A percentile compares a stretch with the other conserved stretches of the same genome.
phyloP scores from a whole-genome alignment of 2,113 vertebrate genomes.

The Neodontobutis hainanensis region DNA sequence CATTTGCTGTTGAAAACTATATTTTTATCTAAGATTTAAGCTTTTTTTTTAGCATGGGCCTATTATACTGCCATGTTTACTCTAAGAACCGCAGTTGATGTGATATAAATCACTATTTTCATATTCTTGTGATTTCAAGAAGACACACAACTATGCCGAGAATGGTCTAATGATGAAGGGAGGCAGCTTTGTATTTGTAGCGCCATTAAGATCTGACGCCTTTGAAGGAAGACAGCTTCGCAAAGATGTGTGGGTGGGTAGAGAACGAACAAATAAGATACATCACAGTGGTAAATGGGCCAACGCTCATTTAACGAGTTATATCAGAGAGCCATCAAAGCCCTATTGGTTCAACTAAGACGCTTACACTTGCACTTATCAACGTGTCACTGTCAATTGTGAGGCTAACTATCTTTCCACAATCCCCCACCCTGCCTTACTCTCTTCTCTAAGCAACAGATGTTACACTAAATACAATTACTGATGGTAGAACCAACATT shows the following conservation, averaged over 20 bases:
- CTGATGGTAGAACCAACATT: constrained; percentile 41
- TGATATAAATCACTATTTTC: constrained; percentile 4
- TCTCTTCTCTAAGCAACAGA: constrained; percentile 59
- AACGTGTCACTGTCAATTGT: constrained; percentile 71
- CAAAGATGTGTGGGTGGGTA: constrained; percentile 44
- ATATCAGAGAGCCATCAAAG: constrained; percentile 67
- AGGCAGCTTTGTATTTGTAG: constrained; percentile 25
- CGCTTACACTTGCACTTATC: constrained; percentile 55
- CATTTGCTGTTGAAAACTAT: not conserved
- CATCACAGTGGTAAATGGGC: constrained; percentile 63
- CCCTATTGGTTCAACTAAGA: constrained; percentile 57
- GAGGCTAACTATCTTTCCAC: constrained; percentile 55
- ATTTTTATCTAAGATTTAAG: not conserved
- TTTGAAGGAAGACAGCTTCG: constrained; percentile 44
- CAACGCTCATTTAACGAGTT: constrained; percentile 65
- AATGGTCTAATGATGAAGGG: constrained; percentile 21
- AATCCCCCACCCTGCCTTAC: constrained; percentile 17
- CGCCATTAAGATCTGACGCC: constrained; percentile 41
- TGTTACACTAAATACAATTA: constrained; percentile 70
- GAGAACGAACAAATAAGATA: constrained; percentile 61
- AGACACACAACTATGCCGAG: constrained; percentile 13
- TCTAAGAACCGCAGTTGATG: constrained; percentile 1
- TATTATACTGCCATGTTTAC: constrained; percentile 7
- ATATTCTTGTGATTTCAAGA: constrained; percentile 17
- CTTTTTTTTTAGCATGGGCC: not conserved